A percentile compares a stretch with the other conserved stretches of the same genome.
Evolutionary conservation across 2,888 invertebrate species (phyloP).

Genomic region (Catocala nupta): DNA sequence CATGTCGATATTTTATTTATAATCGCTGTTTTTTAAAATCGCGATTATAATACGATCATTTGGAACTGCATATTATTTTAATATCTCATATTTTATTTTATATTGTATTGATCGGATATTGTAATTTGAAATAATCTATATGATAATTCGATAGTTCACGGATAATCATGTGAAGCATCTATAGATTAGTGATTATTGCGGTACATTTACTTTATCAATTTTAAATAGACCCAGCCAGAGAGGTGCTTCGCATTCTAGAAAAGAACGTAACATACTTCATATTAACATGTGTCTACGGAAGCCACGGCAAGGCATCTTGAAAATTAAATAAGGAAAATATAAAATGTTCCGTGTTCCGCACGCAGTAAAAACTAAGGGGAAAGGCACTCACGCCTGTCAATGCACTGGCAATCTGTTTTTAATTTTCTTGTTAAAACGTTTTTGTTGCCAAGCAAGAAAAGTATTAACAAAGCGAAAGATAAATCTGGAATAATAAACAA

Average conservation of each 20-base stretch:
- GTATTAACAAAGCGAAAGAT: conserved; percentile 11
- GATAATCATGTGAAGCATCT: too few relatives aligned
- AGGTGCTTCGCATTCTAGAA: too few relatives aligned
- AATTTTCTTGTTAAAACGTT: conserved; percentile 31
- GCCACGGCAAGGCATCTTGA: neutral
- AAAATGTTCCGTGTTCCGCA: conserved; percentile 33
- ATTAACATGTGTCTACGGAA: neutral
- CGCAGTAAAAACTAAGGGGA: conserved; percentile 33
- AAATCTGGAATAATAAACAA: conserved; percentile 1
- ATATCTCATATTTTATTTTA: too few relatives aligned
- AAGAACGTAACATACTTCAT: too few relatives aligned
- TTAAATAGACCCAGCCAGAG: too few relatives aligned
- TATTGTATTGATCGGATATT: too few relatives aligned
- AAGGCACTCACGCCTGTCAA: conserved; percentile 26
- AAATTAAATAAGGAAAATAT: conserved; percentile 30
- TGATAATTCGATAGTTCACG: too few relatives aligned
- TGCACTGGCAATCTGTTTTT: conserved; percentile 27
- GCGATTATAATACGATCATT: neutral
- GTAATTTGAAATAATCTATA: too few relatives aligned
- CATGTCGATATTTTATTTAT: neutral
- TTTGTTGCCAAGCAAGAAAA: conserved; percentile 35
- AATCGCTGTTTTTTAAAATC: neutral
- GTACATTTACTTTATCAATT: too few relatives aligned
- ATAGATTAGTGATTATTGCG: too few relatives aligned
- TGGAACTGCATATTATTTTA: neutral